phyloP scores from a whole-genome alignment of 2,888 invertebrate species.

The Agonopterix heracliana region DNA sequence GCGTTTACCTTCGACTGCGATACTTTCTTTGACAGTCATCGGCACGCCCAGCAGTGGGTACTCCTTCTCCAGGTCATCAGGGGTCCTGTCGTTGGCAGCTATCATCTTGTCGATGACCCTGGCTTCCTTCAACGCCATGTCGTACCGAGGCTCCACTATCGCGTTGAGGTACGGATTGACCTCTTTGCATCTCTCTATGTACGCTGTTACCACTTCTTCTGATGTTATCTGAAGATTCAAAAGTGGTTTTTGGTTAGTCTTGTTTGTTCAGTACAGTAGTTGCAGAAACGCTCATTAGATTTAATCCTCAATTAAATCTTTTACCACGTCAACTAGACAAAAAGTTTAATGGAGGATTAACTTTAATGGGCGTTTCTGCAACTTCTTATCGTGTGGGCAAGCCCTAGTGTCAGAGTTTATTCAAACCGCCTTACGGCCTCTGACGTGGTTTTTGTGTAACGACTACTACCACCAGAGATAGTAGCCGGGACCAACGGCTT shows the following conservation, averaged over 20 bases:
- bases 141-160: conserved; percentile 86
- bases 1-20: conserved; percentile 86
- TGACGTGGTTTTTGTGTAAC: too few relatives aligned
- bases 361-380: too few relatives aligned
- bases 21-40: conserved; percentile 89
- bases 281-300: too few relatives aligned
- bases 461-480: too few relatives aligned
- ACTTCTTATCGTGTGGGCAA: too few relatives aligned
- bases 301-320: too few relatives aligned
- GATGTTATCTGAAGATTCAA: conserved; percentile 76
- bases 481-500: too few relatives aligned
- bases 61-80: conserved; percentile 79
- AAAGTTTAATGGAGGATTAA: too few relatives aligned
- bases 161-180: conserved; percentile 88
- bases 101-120: conserved; percentile 82
- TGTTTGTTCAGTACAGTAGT: too few relatives aligned
- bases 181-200: conserved; percentile 84
- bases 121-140: conserved; percentile 85
- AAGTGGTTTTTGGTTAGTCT: background rate
- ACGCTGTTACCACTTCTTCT: conserved; percentile 82
- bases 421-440: too few relatives aligned
- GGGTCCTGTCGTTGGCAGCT: conserved; percentile 66
- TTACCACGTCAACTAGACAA: too few relatives aligned
- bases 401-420: too few relatives aligned
- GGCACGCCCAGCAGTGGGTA: conserved; percentile 90